Evolutionary conservation across 2,113 vertebrate genomes (phyloP).

Genomic region (Python bivittatus): DNA sequence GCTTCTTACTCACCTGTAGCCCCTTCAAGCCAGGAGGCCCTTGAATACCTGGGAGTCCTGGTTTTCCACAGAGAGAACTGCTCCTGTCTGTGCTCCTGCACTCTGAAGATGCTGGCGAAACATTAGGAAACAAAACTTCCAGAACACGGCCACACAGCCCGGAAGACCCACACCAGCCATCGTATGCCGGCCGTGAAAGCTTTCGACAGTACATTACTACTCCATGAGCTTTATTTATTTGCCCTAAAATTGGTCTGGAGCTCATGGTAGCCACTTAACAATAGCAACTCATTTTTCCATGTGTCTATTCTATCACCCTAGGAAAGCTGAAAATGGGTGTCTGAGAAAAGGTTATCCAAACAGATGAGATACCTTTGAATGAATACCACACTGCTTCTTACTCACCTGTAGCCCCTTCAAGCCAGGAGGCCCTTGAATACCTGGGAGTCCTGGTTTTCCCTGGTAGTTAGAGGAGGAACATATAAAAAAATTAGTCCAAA

Average conservation of each 20-base stretch:
- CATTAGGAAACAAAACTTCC: too few species aligned
- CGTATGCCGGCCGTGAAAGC: too few species aligned
- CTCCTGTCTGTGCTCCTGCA: too few species aligned
- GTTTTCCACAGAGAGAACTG: too few species aligned
- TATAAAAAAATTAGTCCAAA: neutral
- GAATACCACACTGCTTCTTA: neutral
- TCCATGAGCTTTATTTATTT: neutral
- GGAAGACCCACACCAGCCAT: too few species aligned
- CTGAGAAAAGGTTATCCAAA: neutral
- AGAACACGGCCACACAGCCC: too few species aligned
- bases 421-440: slow-evolving; percentile 80
- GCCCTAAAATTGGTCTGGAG: neutral
- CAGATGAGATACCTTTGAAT: neutral
- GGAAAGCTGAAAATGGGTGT: neutral
- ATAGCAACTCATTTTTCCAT: neutral
- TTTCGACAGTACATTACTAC: too few species aligned
- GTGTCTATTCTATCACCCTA: neutral
- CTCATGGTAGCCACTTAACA: neutral
- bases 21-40: slow-evolving; percentile 85
- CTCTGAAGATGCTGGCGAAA: too few species aligned
- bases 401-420: slow-evolving; percentile 86
- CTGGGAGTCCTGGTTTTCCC: slow-evolving; percentile 88
- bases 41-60: slow-evolving; percentile 84
- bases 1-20: slow-evolving; percentile 74
- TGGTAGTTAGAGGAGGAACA: slow-evolving; percentile 42